Base-by-base conservation (phyloP, 1,140 invertebrate genomes). In the Formica exsecta region DNA sequence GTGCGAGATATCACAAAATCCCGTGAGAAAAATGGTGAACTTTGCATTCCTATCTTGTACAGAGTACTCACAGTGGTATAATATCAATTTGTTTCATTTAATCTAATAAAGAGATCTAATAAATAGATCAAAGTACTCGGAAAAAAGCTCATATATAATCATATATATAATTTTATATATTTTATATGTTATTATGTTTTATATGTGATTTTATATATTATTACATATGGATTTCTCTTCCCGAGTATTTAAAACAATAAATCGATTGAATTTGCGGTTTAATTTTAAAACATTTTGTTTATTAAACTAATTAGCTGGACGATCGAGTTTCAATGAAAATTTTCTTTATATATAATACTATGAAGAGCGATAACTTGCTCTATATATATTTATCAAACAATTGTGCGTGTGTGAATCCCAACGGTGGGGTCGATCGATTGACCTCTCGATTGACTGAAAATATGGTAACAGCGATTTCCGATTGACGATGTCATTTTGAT, bases 71-170 rank as follows among this genome's bases (percentile, higher is more conserved):
- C n/a, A n/a, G 9, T 19, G 25, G 11, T n/a, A 59, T 51, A 83
- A 73, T 83, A 83, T 83, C 79, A 83, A 74, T 83, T 38, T 62
- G 62, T 61, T 29, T 83, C 54, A 68, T 83, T 83, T 83, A 83
- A 83, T 62, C 54, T 22, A 51, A 54, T 80, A 57, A 80, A 22
- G 13, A 57, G n/a, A 57, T 66, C 44, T 44, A 44, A n/a, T 36
- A 19, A 16, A 61, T 29, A 61, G 57, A 25, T 62, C 9, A 25
- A 48, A 48, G 4, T 48, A 48, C 8, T 41, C 1, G 8, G 8
- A 41, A 41, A 48, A 48, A 48, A 48, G 9, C 0, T 13, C 44
- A 9, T 48, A 48, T 41, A 41, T 41, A 41, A 41, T 41, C 13
- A 48, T 16, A 44, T 3, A 48, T 48, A 19, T 51, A 51, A 51